phyloP scores from a whole-genome alignment of 2,888 invertebrate species.

The Rotaria magnacalcarata region DNA sequence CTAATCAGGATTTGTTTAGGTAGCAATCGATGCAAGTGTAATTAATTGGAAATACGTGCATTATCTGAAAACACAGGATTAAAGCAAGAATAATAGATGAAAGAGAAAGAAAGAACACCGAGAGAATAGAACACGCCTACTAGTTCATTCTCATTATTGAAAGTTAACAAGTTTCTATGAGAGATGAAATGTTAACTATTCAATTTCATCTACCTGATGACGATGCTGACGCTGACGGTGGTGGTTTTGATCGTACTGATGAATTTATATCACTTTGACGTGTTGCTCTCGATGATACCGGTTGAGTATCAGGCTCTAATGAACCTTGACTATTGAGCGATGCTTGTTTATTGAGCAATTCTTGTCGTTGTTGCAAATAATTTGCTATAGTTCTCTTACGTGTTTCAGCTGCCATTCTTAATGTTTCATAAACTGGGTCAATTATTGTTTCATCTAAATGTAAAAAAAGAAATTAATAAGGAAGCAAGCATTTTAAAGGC shows the following conservation, averaged over 20 bases:
- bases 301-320: background rate
- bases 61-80: background rate
- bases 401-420: constrained; percentile 16
- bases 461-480: no score
- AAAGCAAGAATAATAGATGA: background rate
- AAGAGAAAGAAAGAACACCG: background rate
- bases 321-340: constrained; percentile 20
- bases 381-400: background rate
- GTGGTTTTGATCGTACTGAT: background rate
- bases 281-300: background rate
- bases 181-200: no score
- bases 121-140: background rate
- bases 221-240: background rate
- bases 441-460: background rate
- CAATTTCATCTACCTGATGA: background rate
- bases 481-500: no score
- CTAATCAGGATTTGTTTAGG: background rate
- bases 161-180: no score
- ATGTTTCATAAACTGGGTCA: constrained; percentile 32
- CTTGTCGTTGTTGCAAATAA: constrained; percentile 23
- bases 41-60: background rate
- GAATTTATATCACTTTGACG: background rate
- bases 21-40: background rate
- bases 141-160: background rate
- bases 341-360: constrained; percentile 26